Percentiles rank a stretch among this genome's conserved stretches.
Conservation (phyloP, 2,113 vertebrate species). For the Python bivittatus region DNA sequence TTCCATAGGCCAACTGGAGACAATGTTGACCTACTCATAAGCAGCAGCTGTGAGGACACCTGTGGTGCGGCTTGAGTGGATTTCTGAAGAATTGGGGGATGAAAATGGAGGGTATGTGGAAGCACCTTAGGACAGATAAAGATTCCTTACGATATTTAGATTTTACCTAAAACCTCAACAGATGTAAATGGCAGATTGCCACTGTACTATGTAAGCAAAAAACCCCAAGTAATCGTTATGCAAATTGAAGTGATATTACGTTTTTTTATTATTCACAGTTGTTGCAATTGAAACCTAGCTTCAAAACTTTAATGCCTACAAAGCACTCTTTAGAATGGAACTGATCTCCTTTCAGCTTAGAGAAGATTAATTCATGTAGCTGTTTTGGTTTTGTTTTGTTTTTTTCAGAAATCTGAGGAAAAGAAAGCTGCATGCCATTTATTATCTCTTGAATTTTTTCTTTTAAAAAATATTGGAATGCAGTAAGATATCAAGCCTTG, state of each 20-base stretch:
- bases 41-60: not conserved
- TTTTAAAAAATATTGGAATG: slow-evolving; percentile 36
- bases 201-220: slow-evolving; percentile 37
- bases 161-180: slow-evolving; percentile 69
- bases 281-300: not conserved
- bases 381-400: not conserved
- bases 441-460: slow-evolving; percentile 22
- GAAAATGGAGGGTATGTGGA: not conserved
- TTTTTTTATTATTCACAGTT: not conserved
- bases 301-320: slow-evolving; percentile 13
- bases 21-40: not conserved
- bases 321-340: slow-evolving; percentile 22
- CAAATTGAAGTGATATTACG: not conserved
- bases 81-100: not conserved
- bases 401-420: slow-evolving; percentile 19
- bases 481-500: slow-evolving; percentile 17
- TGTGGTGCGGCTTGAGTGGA: not conserved
- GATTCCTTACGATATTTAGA: slow-evolving; percentile 66
- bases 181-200: slow-evolving; percentile 67
- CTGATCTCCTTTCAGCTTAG: slow-evolving; percentile 20
- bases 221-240: not conserved
- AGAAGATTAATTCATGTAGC: slow-evolving; percentile 16
- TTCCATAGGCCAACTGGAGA: not conserved
- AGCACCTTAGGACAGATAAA: slow-evolving; percentile 53
- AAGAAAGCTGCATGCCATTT: slow-evolving; percentile 6